Evolutionary conservation across 2,797 vertebrate genomes (phyloP).

Genomic region (Intellagama lesueurii): DNA sequence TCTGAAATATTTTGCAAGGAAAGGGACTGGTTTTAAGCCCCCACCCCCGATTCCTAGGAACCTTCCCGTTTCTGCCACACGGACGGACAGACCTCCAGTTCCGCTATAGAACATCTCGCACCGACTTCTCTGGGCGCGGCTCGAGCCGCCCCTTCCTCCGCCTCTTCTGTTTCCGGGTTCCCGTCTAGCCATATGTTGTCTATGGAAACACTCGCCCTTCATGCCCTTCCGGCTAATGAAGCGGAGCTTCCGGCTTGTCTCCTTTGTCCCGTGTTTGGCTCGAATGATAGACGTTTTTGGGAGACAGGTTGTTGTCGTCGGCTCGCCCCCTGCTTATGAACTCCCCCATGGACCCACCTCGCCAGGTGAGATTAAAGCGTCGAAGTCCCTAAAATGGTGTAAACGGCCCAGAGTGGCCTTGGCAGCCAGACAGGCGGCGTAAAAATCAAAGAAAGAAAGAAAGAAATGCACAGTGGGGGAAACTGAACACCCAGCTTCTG

Average conservation of each 20-base stretch:
- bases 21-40: neutral
- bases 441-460: no score
- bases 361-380: slow-evolving; percentile 44
- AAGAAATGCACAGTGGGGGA: no score
- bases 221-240: slow-evolving; percentile 2
- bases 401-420: no score
- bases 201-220: neutral
- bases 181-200: neutral
- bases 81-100: neutral
- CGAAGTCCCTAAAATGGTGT: neutral
- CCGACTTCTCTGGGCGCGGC: no score
- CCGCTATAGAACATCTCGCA: neutral
- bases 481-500: no score
- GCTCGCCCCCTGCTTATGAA: no score
- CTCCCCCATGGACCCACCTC: neutral
- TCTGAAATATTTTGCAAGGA: neutral
- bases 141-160: no score
- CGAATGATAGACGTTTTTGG: fast-evolving
- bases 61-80: neutral
- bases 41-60: neutral
- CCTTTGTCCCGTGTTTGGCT: neutral
- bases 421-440: no score
- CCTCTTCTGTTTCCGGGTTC: neutral
- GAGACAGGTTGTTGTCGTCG: no score
- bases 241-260: neutral